Percentiles rank a stretch among this genome's conserved stretches.
phyloP scores from a whole-genome alignment of 2,888 invertebrate genomes.

The Perizoma affinitatum region DNA sequence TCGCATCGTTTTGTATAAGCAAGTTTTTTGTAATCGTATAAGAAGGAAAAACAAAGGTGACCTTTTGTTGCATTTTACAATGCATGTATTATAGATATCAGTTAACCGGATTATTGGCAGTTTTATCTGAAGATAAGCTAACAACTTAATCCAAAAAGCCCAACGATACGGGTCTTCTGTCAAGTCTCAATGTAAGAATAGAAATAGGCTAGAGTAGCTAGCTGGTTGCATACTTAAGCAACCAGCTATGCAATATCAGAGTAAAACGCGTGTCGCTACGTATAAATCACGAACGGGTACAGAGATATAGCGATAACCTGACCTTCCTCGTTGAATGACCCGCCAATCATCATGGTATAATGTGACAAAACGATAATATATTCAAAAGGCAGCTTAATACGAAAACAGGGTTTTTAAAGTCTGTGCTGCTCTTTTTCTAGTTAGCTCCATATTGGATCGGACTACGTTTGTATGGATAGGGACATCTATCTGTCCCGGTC shows the following conservation, averaged over 20 bases:
- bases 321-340: constrained; percentile 28
- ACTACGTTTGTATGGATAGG: no score
- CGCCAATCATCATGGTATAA: constrained; percentile 11
- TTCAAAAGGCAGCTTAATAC: not conserved
- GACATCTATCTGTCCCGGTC: no score
- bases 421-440: no score
- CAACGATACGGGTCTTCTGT: no score
- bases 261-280: constrained; percentile 10
- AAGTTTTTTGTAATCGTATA: no score
- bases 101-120: not conserved
- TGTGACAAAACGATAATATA: not conserved
- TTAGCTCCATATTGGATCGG: no score
- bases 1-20: not conserved
- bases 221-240: no score
- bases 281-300: constrained; percentile 9
- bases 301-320: constrained; percentile 28
- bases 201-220: no score
- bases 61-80: no score
- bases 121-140: constrained; percentile 4
- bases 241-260: not conserved
- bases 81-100: not conserved
- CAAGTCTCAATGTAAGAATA: no score
- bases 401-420: not conserved
- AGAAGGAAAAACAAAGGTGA: no score
- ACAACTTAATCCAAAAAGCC: no score